A percentile compares a stretch with the other conserved stretches of the same genome.
These are phyloP conservation scores for Oreamnos americanus DNA, from an alignment of 2,113 vertebrate genomes.

Conservation along the genomic window DNA sequence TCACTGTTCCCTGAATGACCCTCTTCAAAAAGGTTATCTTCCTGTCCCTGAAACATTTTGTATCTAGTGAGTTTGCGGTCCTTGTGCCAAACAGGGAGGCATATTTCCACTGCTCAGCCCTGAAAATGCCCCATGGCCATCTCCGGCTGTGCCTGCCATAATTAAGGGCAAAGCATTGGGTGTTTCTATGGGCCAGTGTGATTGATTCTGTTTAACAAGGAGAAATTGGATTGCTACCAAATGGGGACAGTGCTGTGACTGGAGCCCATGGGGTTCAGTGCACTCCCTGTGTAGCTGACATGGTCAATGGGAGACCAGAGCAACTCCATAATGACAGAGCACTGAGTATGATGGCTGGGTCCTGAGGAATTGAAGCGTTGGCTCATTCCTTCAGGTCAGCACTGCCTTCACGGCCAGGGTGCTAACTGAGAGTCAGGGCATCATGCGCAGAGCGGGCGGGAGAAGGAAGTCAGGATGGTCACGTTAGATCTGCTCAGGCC, in stretches of 20 bases:
- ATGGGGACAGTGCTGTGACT: not conserved
- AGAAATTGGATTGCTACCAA: not conserved
- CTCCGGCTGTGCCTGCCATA: not conserved
- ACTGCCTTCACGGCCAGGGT: not conserved
- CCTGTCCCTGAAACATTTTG: not conserved
- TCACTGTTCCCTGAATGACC: not conserved
- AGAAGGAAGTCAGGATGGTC: not conserved
- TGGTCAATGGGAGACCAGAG: not conserved
- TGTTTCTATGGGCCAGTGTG: not conserved
- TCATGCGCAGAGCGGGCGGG: fast-evolving
- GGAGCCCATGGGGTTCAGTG: not conserved
- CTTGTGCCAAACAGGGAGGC: not conserved
- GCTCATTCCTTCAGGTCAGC: not conserved
- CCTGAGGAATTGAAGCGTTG: not conserved
- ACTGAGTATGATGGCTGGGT: not conserved
- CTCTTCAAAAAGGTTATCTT: not conserved
- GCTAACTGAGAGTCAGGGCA: not conserved
- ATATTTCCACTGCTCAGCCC: not conserved
- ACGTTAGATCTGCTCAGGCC: not conserved
- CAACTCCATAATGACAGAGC: not conserved
- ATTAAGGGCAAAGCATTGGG: not conserved
- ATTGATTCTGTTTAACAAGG: not conserved
- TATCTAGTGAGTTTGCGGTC: not conserved
- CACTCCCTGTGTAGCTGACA: not conserved
- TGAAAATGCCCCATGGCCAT: not conserved